phyloP scores from a whole-genome alignment of 2,888 invertebrate species.

The Epistrophe eligans region DNA sequence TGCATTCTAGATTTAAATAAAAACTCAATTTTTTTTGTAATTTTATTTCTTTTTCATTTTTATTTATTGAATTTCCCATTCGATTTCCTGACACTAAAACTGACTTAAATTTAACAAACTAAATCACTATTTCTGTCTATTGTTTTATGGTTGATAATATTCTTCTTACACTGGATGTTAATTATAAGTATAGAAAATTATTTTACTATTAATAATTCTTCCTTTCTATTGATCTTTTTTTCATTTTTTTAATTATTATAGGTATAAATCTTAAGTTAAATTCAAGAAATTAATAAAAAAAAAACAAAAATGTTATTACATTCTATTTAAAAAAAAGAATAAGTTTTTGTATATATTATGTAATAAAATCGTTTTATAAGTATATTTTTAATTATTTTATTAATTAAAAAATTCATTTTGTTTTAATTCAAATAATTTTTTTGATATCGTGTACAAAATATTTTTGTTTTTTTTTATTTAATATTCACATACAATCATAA shows the following conservation, averaged over 20 bases:
- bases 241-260: conserved; percentile 8
- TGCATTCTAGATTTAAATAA: not conserved
- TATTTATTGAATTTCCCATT: conserved; percentile 74
- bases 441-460: conserved; percentile 73
- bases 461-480: conserved; percentile 43
- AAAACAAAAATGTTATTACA: not conserved
- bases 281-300: conserved; percentile 1
- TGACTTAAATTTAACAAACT: conserved; percentile 66
- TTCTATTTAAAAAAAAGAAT: not conserved
- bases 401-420: conserved; percentile 32
- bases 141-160: conserved; percentile 43
- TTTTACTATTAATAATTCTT: conserved; percentile 17
- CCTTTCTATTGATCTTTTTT: conserved; percentile 29
- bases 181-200: conserved; percentile 45
- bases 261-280: conserved; percentile 50
- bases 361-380: not conserved
- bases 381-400: conserved; percentile 19
- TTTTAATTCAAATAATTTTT: conserved; percentile 62
- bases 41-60: conserved; percentile 65
- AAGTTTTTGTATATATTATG: not conserved
- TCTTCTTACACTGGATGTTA: conserved; percentile 47
- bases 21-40: conserved; percentile 21
- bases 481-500: conserved; percentile 70
- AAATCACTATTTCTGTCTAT: conserved; percentile 67
- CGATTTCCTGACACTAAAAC: conserved; percentile 73